phyloP scores from a whole-genome alignment of 2,888 invertebrate species.

The Fissipunctia ypsillon region DNA sequence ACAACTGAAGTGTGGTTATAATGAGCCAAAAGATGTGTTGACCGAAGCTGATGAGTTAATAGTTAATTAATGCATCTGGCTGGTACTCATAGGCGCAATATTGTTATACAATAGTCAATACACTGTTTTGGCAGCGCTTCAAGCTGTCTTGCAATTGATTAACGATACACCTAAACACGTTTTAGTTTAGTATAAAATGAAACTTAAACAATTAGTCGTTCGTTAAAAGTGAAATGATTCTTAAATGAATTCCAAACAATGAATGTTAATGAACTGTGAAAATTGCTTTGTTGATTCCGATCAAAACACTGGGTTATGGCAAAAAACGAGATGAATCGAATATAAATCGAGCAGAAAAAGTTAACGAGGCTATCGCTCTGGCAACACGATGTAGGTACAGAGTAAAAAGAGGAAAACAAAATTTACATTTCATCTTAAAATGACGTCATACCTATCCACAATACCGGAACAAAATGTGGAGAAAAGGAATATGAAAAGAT shows the following conservation, averaged over 20 bases:
- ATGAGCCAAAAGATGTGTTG: neutral
- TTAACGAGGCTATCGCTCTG: conserved; percentile 62
- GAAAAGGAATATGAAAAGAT: conserved; percentile 14
- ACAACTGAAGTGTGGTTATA: neutral
- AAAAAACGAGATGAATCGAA: conserved; percentile 49
- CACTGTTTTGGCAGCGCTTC: conserved; percentile 42
- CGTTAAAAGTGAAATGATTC: conserved; percentile 41
- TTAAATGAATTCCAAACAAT: conserved; percentile 19
- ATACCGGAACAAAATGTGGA: conserved; percentile 5
- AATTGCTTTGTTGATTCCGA: conserved; percentile 44
- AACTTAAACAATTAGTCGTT: neutral
- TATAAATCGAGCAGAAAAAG: conserved; percentile 45
- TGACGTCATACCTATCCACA: conserved; percentile 32
- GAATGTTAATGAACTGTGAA: conserved; percentile 58
- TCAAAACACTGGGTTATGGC: conserved; percentile 38
- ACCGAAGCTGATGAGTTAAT: conserved; percentile 17
- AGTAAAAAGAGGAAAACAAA: conserved; percentile 69
- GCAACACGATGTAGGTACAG: conserved; percentile 59
- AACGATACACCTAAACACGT: conserved; percentile 24
- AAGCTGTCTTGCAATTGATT: conserved; percentile 39
- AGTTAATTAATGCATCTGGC: conserved; percentile 36
- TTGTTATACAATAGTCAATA: conserved; percentile 37
- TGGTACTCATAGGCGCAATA: conserved; percentile 32
- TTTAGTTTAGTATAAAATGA: conserved; percentile 11
- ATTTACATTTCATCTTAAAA: conserved; percentile 35